Evolutionary conservation across 2,888 invertebrate genomes (phyloP).

Genomic region (Archips xylosteana): DNA sequence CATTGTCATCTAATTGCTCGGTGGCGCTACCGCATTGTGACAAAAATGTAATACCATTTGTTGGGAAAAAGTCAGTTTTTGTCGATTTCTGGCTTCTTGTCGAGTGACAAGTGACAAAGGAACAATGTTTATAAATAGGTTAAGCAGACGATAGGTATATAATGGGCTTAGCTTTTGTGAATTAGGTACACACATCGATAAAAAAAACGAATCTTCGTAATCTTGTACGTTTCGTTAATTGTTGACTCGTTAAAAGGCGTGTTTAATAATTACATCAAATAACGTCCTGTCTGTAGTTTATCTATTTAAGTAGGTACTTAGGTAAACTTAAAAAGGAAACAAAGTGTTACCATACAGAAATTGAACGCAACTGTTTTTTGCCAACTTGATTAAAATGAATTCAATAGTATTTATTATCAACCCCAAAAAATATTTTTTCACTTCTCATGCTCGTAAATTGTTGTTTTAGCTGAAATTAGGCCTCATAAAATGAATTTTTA

Average conservation of each 20-base stretch:
- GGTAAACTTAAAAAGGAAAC: neutral
- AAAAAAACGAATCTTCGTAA: neutral
- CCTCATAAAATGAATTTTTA: too few relatives aligned
- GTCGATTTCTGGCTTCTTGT: conserved; percentile 44
- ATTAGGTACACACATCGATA: conserved; percentile 1
- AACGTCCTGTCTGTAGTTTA: neutral
- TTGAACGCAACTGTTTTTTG: neutral
- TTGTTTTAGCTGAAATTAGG: too few relatives aligned
- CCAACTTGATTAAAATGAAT: neutral
- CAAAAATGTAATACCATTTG: conserved; percentile 59
- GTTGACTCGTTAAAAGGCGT: neutral
- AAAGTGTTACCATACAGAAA: neutral
- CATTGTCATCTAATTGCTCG: conserved; percentile 65
- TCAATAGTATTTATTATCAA: too few relatives aligned
- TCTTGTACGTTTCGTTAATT: conserved; percentile 6
- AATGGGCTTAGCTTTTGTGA: conserved; percentile 48
- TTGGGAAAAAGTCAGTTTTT: conserved; percentile 75
- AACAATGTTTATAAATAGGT: conserved; percentile 60
- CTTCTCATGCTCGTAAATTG: too few relatives aligned
- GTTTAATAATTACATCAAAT: neutral
- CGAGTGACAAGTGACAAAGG: conserved; percentile 64
- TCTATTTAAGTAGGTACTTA: neutral
- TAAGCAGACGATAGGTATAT: conserved; percentile 52
- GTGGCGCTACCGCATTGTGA: conserved; percentile 79
- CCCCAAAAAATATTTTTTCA: too few relatives aligned